Evolutionary conservation across 2,113 vertebrate species (phyloP), one percentile per base, ranked within the genome.

Genomic region (Pteropus alecto): DNA sequence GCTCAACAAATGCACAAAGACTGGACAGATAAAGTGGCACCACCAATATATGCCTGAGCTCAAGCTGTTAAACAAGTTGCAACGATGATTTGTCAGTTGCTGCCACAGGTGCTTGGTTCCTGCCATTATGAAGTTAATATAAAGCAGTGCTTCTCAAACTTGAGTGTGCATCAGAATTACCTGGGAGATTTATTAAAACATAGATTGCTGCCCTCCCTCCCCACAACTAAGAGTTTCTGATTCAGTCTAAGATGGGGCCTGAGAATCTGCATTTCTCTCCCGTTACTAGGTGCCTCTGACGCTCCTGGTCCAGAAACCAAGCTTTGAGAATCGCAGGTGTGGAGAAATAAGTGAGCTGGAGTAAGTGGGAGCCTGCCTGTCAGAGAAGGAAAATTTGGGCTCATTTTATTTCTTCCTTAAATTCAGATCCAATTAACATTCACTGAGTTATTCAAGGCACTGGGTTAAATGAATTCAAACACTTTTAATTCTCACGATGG

Each of bases 361-460:
- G 11, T 58, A 85, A 54, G 9, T 4, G 65, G 41, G 19, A 84
- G 19, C 15, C 38, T 81, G 35, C 22, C 48, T 43, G 70, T 87
- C 81, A 87, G 58, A 63, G 58, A 48, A 86, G 35, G 58, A 92
- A 94, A 94, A 94, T 26, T 16, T 56, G 35, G 73, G 19, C 24
- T 96, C 28, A 8, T 87, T 93, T 89, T 86, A 68, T 68, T 65
- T 58, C 78, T 87, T 93, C 79, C 87, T 93, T 82, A 93, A 85
- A 83, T 91, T 95, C 73, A 83, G 83, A 86, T 30, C 54, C 41
- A 82, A 68, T 89, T 88, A 92, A 85, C 61, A 92, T 82, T 79
- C 51, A 63, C 85, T 60, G 73, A 95, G 93, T 63, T 61, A 78
- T 26, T 16, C 8, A 4, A 85, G 46, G 63, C 70, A 48, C 48